Evolutionary conservation across 2,113 vertebrate species (phyloP), one percentile per base, ranked within the genome.

Genomic region (Solea solea): DNA sequence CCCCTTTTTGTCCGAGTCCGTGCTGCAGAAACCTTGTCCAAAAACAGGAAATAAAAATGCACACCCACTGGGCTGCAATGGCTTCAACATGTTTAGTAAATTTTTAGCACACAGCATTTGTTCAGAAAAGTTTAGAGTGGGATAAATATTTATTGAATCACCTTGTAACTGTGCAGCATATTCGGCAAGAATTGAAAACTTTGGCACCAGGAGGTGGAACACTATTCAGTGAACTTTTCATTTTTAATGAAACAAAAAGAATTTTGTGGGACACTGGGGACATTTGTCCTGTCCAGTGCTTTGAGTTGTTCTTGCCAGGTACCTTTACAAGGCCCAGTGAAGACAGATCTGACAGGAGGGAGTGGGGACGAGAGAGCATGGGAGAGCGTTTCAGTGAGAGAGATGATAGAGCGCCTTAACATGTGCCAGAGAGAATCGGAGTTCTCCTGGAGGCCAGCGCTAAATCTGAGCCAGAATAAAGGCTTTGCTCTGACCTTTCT

Each of bases 341-440:
- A 74, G 90, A 89, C 84, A 85, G 87, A 85, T 85, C 78, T 81
- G 85, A 88, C 88, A 86, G 68, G 52, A 78, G 55, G 82, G 76
- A 73, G 51, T 8, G 34, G 44, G 83, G 83, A 69, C 5, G 57
- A 68, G 80, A 54, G 77, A 77, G 74, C 41, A 52, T 0, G 16
- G n/a, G 70, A 70, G 70, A 62, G 56, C 54, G 9, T 8, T 10
- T 21, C 46, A 71, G 16, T 51, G 71, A 41, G 80, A 72, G 68
- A 52, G 71, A 85, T 79, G 85, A 91, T 79, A 61, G 77, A 86
- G 76, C 55, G 39, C 45, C 54, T 73, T 14, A 57, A 58, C 79
- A 44, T 81, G 68, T 76, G 80, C 86, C 88, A 90, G 80, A 86
- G 87, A 87, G 78, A 64, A 74, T 69, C 48, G 71, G 76, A 83